Base-by-base conservation (phyloP, 2,888 invertebrate genomes). In the Creontiades dilutus region DNA sequence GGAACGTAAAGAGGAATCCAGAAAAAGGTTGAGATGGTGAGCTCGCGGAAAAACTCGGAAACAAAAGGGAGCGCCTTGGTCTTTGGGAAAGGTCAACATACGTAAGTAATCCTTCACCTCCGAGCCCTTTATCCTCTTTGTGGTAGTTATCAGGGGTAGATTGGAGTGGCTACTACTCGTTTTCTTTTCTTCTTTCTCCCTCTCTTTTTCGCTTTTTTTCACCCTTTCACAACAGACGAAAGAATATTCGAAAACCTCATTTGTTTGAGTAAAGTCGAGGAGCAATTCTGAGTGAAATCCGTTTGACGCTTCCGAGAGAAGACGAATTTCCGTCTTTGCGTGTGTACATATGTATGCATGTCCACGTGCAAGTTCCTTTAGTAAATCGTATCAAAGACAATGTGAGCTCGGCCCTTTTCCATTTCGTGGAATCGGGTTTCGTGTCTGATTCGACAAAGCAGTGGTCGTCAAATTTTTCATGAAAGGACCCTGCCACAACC, bases 51-150 rank as follows among this genome's bases (percentile, higher is more conserved):
- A 68, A 68, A 68, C 19, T 27, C 27, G 23, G 68, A 27, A 68
- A 68, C 19, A 19, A 68, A 68, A 68, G 27, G 68, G 27, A 68
- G 27, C 68, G 27, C 11, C 23, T 68, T 7, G 27, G 61, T 82
- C 82, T 82, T 82, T 48, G 82, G 85, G 19, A 27, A 61, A 85
- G 85, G 85, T 85, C 85, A 85, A 85, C 85, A 85, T 57, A 85
- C 57, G 85, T 85, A 85, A 85, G 57, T 85, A 85, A 85, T 85
- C 85, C 85, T 85, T 85, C 85, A 85, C 27, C 23, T 52, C 52
- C 61, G 37, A 57, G 55, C 61, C 85, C 52, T 61, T 85, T 85
- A 85, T 61, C 85, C 82, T 61, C 85, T 85, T 85, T 85, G 85
- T 61, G 85, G 85, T 85, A 28, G 85, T 85, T 57, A 85, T 85